Evolutionary conservation across 2,797 vertebrate species (phyloP), one percentile per base, ranked within the genome.

Genomic region (Limnodromus scolopaceus): DNA sequence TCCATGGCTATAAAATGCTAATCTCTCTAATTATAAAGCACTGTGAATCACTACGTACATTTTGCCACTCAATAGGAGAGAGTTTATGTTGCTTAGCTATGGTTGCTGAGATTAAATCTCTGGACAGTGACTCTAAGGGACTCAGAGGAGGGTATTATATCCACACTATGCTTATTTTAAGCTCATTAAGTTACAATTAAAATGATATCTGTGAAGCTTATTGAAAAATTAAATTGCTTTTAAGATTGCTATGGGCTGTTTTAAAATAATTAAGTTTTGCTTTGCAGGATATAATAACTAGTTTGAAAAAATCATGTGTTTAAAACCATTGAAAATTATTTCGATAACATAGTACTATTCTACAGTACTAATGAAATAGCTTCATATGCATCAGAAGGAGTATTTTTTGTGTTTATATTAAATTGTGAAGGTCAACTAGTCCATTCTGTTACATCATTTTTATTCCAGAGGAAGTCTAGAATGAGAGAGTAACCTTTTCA

Each of bases 141-240:
- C 60, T 92, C 54, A 27, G 43, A 86, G 51, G 32, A 91, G 23
- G 30, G 20, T 69, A 65, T 92, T 69, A 69, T 81, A 77, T 77
- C 60, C 45, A 27, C 45, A 39, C 49, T 48, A 43, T 81, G 38
- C 66, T 93, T 95, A 84, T 49, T 92, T 88, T 92, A 75, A 90
- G 43, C 36, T 72, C 49, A 80, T 79, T 86, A 80, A 72, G 22
- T 83, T 72, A 60, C 76, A 91, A 83, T 83, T 87, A 68, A 48
- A 89, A 58, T 87, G 2, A 16, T 86, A 82, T 58, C 51, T 92
- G 22, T 55, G 51, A 91, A 34, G n/a, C 38, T 65, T 87, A 38
- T 78, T 63, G 85, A 79, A 84, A 93, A 92, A 68, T 75, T 65
- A 78, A 92, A 78, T 63, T 89, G 65, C 66, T 87, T 60, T 71